Base-by-base conservation (phyloP, 2,888 invertebrate genomes). In the Heliconius ismenius region DNA sequence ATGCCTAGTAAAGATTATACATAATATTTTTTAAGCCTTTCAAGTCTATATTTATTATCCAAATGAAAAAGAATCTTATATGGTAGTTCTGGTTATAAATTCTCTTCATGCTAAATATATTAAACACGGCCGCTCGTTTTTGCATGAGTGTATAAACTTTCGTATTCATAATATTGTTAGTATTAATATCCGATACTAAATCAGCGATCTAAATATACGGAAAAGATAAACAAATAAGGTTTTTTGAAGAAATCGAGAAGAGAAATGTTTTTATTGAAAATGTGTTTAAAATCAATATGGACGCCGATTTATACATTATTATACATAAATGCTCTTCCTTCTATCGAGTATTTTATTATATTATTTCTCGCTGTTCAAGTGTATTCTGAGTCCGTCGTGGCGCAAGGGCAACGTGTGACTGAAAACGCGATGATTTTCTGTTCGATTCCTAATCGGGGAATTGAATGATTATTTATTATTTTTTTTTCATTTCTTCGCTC, bases 221-320 rank as follows among this genome's bases (percentile, higher is more conserved):
- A 67, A 43, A 3, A 67, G 3, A 67, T 67, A 67, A 67, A 39
- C 36, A 67, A 67, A 67, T 39, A 67, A 13, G n/a, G 13, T 24
- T 67, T 43, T 24, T 24, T 24, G 24, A 67, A 67, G 15, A 39
- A 43, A 67, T 67, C 21, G 1, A 32, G 32, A 10, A 9, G 13
- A 65, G 0, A 10, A 10, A 32, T 3, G 63, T 28, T 63, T 28
- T 63, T 32, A 28, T 28, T 63, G 63, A 18, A 63, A 18, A 63
- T 63, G 18, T 32, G 26, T 62, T 26, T 18, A 39, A 39, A 39
- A 39, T 39, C 39, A 63, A 63, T 26, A 6, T 63, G 18, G 32
- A 63, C 18, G 26, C 4, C 3, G 11, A 28, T 28, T 26, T 2
- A 39, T 15, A 62, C 13, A 28, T 62, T 26, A 11, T 49, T 49